Percentiles rank a stretch among this genome's conserved stretches.
phyloP scores from a whole-genome alignment of 2,797 vertebrate genomes.

The Chloroceryle inda region DNA sequence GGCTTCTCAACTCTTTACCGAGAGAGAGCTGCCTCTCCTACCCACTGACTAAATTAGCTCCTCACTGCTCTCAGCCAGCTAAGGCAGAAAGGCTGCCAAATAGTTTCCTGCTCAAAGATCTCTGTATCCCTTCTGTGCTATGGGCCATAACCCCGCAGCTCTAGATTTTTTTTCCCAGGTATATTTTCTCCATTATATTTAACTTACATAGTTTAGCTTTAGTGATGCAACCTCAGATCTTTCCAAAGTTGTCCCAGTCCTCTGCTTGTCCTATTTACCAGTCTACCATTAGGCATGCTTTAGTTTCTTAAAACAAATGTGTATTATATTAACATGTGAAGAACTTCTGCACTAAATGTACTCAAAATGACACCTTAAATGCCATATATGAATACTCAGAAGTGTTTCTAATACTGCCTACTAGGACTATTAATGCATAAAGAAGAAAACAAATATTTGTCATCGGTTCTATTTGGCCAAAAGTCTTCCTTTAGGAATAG shows the following conservation, averaged over 20 bases:
- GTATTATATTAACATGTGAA: neutral
- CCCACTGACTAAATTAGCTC: conserved; percentile 42
- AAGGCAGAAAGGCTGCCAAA: conserved; percentile 40
- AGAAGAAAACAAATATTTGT: conserved; percentile 46
- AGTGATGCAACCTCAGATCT: neutral
- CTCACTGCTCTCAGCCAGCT: conserved; percentile 1
- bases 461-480: neutral
- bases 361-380: neutral
- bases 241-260: neutral
- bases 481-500: conserved; percentile 39
- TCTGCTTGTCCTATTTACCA: neutral
- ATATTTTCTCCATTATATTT: neutral
- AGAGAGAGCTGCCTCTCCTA: conserved; percentile 39
- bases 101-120: conserved; percentile 23
- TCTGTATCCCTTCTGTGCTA: neutral
- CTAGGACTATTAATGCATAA: neutral
- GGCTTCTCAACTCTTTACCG: neutral
- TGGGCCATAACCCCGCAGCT: neutral
- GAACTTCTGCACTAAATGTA: neutral
- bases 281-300: neutral
- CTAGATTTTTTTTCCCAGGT: neutral
- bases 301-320: neutral
- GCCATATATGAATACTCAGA: neutral
- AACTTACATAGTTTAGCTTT: neutral
- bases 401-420: neutral